A percentile compares a stretch with the other conserved stretches of the same genome.
These are phyloP conservation scores for Crocodylus rhombifer DNA, from an alignment of 2,797 vertebrate species.

Conservation along the genomic window DNA sequence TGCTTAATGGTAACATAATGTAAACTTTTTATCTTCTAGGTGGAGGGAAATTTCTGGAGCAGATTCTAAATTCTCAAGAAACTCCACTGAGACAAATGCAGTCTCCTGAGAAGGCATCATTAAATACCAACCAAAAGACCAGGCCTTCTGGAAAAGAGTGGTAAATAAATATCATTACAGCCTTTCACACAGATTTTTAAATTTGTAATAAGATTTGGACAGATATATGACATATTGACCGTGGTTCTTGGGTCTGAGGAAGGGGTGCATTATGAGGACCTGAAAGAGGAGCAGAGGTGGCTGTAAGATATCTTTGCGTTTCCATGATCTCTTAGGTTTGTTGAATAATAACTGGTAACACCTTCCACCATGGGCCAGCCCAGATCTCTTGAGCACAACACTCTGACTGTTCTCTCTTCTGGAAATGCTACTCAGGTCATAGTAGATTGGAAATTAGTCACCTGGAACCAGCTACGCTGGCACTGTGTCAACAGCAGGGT, in stretches of 20 bases:
- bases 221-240: fast-evolving
- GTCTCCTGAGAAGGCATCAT: slow-evolving; percentile 48
- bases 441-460: not conserved
- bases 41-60: slow-evolving; percentile 77
- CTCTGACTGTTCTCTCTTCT: not conserved
- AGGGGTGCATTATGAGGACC: not conserved
- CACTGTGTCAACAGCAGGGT: not conserved
- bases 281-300: not conserved
- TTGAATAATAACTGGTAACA: fast-evolving
- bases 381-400: not conserved
- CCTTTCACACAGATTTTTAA: not conserved
- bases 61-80: slow-evolving; percentile 77
- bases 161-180: slow-evolving; percentile 73
- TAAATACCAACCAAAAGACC: slow-evolving; percentile 74
- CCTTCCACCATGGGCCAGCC: not conserved
- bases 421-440: not conserved
- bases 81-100: slow-evolving; percentile 60
- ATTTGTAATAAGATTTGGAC: not conserved
- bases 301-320: not conserved
- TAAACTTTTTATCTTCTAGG: slow-evolving; percentile 73
- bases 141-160: slow-evolving; percentile 79
- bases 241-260: not conserved
- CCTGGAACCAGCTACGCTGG: not conserved
- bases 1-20: not conserved
- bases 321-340: not conserved